Evolutionary conservation across 1,140 invertebrate species (phyloP).

Genomic region (Coptotermes formosanus): DNA sequence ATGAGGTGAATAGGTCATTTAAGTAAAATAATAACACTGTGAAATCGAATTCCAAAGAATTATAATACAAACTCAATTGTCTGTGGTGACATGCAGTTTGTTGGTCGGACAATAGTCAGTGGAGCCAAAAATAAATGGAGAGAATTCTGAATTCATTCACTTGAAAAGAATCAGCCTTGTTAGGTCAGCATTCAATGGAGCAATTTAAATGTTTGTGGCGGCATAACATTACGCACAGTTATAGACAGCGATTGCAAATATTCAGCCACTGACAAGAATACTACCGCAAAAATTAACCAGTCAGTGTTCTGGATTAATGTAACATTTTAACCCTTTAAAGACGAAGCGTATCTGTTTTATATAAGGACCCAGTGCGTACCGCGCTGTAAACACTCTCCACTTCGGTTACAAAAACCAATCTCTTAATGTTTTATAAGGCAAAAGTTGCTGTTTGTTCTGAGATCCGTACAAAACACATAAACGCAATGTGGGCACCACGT

Average conservation of each 20-base stretch:
- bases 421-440: too few species aligned
- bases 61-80: background rate
- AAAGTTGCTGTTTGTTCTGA: too few species aligned
- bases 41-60: background rate
- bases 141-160: background rate
- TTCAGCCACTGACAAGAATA: background rate
- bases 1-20: background rate
- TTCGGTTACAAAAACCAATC: too few species aligned
- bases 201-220: background rate
- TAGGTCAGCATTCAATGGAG: background rate
- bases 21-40: background rate
- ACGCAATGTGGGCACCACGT: too few species aligned
- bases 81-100: background rate
- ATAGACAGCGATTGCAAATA: background rate
- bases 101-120: background rate
- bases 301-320: too few species aligned
- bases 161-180: background rate
- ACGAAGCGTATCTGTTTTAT: too few species aligned
- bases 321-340: too few species aligned
- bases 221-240: background rate
- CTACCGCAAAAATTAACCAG: background rate
- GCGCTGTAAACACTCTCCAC: too few species aligned
- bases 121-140: background rate
- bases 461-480: too few species aligned
- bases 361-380: too few species aligned